A percentile compares a stretch with the other conserved stretches of the same genome.
These are phyloP conservation scores for Andinoacara biseriatus DNA, from an alignment of 2,113 vertebrate genomes.

Conservation along the genomic window DNA sequence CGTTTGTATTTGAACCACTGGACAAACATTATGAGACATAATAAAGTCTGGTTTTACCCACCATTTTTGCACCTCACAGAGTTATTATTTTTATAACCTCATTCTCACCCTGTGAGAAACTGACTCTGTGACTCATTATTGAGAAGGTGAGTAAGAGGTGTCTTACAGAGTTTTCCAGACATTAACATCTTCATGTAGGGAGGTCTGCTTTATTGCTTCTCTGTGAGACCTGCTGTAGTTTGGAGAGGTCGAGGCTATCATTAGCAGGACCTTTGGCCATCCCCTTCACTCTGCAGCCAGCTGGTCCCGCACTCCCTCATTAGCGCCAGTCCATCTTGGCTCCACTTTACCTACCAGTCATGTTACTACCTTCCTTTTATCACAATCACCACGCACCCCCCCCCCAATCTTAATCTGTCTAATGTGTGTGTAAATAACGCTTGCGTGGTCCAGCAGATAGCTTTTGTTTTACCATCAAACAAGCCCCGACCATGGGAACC, in stretches of 20 bases:
- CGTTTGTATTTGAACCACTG: not conserved
- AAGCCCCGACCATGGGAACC: constrained; percentile 66
- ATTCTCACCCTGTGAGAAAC: constrained; percentile 26
- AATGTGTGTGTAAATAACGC: constrained; percentile 70
- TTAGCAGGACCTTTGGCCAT: constrained; percentile 54
- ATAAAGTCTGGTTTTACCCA: not conserved
- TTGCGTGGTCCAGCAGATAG: constrained; percentile 62
- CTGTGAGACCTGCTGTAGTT: constrained; percentile 38
- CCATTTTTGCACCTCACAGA: rapidly evolving
- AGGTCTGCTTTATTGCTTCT: not conserved
- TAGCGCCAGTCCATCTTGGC: constrained; percentile 48
- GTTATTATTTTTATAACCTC: not conserved
- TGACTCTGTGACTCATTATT: constrained; percentile 13
- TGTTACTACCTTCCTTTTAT: constrained; percentile 49
- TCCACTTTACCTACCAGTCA: constrained; percentile 52
- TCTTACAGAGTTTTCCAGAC: not conserved
- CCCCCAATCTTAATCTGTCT: constrained; percentile 62
- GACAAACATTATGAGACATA: not conserved
- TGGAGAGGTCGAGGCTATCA: constrained; percentile 42
- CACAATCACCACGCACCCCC: constrained; percentile 14
- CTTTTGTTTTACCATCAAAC: constrained; percentile 73
- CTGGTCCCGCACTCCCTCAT: constrained; percentile 52
- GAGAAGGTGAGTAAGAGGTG: constrained; percentile 13
- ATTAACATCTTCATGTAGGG: constrained; percentile 10
- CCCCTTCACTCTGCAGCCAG: constrained; percentile 53